Evolutionary conservation across 2,888 invertebrate genomes (phyloP).

Genomic region (Carpatolechia fugitivella): DNA sequence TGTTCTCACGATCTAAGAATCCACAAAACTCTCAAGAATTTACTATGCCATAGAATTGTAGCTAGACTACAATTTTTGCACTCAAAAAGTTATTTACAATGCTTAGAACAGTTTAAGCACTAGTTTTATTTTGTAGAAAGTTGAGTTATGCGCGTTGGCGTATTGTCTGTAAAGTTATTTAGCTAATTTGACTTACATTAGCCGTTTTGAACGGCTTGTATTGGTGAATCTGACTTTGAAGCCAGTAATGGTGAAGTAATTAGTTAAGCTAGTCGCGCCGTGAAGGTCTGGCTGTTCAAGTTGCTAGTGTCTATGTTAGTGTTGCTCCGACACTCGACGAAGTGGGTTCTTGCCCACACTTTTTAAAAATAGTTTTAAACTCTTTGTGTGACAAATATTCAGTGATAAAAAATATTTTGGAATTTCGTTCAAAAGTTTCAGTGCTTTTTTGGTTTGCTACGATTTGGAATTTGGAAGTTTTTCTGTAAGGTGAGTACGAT

Average conservation of each 20-base stretch:
- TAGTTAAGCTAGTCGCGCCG: no score
- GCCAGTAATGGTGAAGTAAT: background rate
- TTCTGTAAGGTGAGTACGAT: background rate
- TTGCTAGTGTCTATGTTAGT: slow-evolving; percentile 41
- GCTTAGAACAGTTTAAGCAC: background rate
- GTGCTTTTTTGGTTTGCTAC: background rate
- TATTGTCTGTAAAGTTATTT: no score
- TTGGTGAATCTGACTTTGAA: background rate
- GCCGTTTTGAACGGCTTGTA: no score
- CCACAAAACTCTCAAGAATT: no score
- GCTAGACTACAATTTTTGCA: no score
- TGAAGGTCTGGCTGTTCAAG: background rate
- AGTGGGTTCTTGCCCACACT: slow-evolving; percentile 44
- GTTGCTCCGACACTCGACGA: slow-evolving; percentile 57
- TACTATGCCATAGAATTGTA: no score
- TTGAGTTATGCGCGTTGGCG: no score
- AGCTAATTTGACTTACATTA: no score
- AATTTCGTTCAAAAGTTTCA: slow-evolving; percentile 1
- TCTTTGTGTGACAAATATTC: slow-evolving; percentile 24
- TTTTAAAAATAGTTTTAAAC: slow-evolving; percentile 13
- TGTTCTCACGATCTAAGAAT: no score
- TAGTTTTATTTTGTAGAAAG: no score
- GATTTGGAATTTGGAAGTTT: background rate
- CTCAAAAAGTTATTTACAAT: no score
- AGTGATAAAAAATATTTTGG: slow-evolving; percentile 21